Base-by-base conservation (phyloP, 2,113 vertebrate species). In the Percopsis transmontana region DNA sequence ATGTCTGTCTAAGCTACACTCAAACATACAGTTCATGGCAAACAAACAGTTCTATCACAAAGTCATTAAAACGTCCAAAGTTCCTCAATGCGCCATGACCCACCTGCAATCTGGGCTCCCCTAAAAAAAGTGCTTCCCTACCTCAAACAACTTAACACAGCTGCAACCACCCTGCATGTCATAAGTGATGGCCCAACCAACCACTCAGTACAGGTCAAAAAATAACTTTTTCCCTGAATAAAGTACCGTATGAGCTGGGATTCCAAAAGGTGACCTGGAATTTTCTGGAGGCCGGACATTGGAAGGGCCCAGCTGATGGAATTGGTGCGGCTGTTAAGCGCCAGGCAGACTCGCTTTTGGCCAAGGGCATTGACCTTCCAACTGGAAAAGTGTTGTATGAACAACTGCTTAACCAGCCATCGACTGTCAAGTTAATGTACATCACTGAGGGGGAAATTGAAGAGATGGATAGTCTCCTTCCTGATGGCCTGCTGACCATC, bases 1-100 rank as follows among this genome's bases (percentile, higher is more conserved):
- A 40, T 68, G 65, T 19, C 18, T 58, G 33, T 68, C 42, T 55
- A 58, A 58, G 44, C 44, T 27, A n/a, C n/a, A n/a, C n/a, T 2
- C 54, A 68, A 59, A 68, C 19, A n/a, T 68, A n/a, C 44, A 59
- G 64, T 66, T 65, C n/a, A 65, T 54, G 62, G 62, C 62, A 65
- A 47, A 65, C 33, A 65, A 65, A 54, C 62, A 39, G 48, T 16
- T 54, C 21, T 24, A 53, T 23, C 48, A 65, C 27, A 54, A 65
- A 65, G 62, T 65, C 12, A 65, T 65, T 12, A 65, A 42, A 24
- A 65, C 47, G 38, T 52, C 13, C 2, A 65, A 55, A 23, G 51
- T 54, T 55, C 53, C 20, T 55, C 53, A 55, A 33, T 55, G 53
- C 23, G 19, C 23, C 53, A 33, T 33, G 53, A 55, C 53, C 53